Percentiles rank a stretch among this genome's conserved stretches.
Evolutionary conservation across 2,797 vertebrate species (phyloP).

Genomic region (Melanotaenia pygmaea): DNA sequence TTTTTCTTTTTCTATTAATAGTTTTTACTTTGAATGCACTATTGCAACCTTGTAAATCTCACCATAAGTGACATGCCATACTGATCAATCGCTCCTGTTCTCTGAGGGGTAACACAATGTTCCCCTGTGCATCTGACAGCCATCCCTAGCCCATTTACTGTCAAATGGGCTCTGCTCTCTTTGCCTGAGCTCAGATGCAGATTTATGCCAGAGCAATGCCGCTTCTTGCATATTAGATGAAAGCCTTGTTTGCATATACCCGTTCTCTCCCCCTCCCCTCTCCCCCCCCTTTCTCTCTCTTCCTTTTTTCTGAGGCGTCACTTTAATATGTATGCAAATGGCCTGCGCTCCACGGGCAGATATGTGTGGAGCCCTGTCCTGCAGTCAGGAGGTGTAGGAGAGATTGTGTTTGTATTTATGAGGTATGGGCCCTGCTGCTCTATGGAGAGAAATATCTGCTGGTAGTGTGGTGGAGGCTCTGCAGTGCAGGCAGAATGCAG

Average conservation of each 20-base stretch:
- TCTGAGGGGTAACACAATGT: slow-evolving; percentile 66
- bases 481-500: slow-evolving; percentile 83
- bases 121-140: slow-evolving; percentile 74
- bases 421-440: slow-evolving; percentile 79
- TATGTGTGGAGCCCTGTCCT: slow-evolving; percentile 88
- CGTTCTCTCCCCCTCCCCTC: slow-evolving; percentile 61
- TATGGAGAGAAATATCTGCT: slow-evolving; percentile 74
- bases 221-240: slow-evolving; percentile 86
- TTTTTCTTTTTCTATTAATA: slow-evolving; percentile 12
- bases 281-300: slow-evolving; percentile 78
- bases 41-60: slow-evolving; percentile 51
- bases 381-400: slow-evolving; percentile 88
- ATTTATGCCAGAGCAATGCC: slow-evolving; percentile 83
- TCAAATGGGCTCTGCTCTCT: slow-evolving; percentile 76
- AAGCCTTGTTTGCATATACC: slow-evolving; percentile 85
- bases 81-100: slow-evolving; percentile 71
- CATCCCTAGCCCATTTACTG: slow-evolving; percentile 78
- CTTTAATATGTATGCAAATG: slow-evolving; percentile 99
- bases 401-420: slow-evolving; percentile 85
- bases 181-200: slow-evolving; percentile 81
- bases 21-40: slow-evolving; percentile 36
- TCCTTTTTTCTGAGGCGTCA: slow-evolving; percentile 92
- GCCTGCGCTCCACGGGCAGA: slow-evolving; percentile 88
- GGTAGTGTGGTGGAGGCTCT: slow-evolving; percentile 74
- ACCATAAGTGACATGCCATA: slow-evolving; percentile 60